Percentiles rank a stretch among this genome's conserved stretches.
Evolutionary conservation across 2,113 vertebrate genomes (phyloP).

Genomic region (Narcine bancroftii): DNA sequence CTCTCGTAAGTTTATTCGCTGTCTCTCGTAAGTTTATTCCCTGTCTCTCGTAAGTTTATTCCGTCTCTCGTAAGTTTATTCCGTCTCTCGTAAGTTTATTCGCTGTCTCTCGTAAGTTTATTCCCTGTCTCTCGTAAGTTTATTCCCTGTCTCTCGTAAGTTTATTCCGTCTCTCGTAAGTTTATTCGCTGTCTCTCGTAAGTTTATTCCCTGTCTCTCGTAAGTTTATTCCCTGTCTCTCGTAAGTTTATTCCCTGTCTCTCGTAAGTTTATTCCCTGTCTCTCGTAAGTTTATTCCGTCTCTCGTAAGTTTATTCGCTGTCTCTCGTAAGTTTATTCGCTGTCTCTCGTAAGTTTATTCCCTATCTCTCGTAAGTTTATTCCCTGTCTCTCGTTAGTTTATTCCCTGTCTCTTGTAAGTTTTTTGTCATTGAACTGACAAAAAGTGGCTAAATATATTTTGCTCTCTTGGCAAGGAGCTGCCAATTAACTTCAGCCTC

Average conservation of each 20-base stretch:
- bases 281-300: too few relatives aligned
- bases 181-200: neutral
- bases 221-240: neutral
- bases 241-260: too few relatives aligned
- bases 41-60: too few relatives aligned
- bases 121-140: neutral
- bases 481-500: neutral
- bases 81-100: too few relatives aligned
- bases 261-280: neutral
- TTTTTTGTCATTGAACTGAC: neutral
- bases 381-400: neutral
- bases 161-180: too few relatives aligned
- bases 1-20: too few relatives aligned
- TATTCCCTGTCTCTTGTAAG: neutral
- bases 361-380: neutral
- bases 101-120: too few relatives aligned
- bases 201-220: too few relatives aligned
- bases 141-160: neutral
- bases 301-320: neutral
- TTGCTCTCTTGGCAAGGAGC: neutral
- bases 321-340: too few relatives aligned
- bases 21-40: too few relatives aligned
- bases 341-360: too few relatives aligned
- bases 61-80: too few relatives aligned
- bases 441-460: neutral